Evolutionary conservation across 2,888 invertebrate species (phyloP).

Genomic region (Ceraclea dissimilis): DNA sequence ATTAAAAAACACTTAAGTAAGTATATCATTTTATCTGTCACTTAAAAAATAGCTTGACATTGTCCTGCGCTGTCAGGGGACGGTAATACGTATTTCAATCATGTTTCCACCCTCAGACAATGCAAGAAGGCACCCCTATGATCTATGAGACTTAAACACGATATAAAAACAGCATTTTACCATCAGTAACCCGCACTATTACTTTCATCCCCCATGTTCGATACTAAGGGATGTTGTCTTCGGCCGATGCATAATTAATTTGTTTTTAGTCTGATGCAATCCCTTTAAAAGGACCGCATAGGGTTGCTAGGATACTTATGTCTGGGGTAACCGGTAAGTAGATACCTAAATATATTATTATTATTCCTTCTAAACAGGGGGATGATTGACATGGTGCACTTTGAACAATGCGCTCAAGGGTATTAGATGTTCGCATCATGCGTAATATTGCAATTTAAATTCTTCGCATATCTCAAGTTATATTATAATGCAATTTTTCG

Average conservation of each 20-base stretch:
- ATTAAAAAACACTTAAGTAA: too few relatives aligned
- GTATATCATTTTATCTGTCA: too few relatives aligned
- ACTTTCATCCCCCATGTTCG: conserved; percentile 9
- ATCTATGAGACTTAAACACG: too few relatives aligned
- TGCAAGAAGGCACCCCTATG: too few relatives aligned
- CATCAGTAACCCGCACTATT: not conserved
- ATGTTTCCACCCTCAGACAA: too few relatives aligned
- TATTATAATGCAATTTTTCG: too few relatives aligned
- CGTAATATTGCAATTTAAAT: too few relatives aligned
- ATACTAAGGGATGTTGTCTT: conserved; percentile 14
- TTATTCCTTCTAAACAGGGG: not conserved
- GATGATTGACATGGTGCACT: not conserved
- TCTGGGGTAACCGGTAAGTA: conserved; percentile 1
- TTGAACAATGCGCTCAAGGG: not conserved
- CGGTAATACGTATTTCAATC: too few relatives aligned
- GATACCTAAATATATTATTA: not conserved
- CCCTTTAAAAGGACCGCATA: conserved; percentile 17
- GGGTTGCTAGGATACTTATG: conserved; percentile 17
- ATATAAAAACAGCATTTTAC: conserved; percentile 2
- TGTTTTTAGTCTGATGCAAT: conserved; percentile 26
- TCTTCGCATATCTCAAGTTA: too few relatives aligned
- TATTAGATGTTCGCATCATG: too few relatives aligned
- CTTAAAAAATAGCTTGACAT: too few relatives aligned
- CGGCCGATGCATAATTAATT: conserved; percentile 26
- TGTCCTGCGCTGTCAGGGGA: too few relatives aligned